Percentiles rank a stretch among this genome's conserved stretches.
Conservation (phyloP, 2,113 vertebrate genomes). For the Glareola pratincola region DNA sequence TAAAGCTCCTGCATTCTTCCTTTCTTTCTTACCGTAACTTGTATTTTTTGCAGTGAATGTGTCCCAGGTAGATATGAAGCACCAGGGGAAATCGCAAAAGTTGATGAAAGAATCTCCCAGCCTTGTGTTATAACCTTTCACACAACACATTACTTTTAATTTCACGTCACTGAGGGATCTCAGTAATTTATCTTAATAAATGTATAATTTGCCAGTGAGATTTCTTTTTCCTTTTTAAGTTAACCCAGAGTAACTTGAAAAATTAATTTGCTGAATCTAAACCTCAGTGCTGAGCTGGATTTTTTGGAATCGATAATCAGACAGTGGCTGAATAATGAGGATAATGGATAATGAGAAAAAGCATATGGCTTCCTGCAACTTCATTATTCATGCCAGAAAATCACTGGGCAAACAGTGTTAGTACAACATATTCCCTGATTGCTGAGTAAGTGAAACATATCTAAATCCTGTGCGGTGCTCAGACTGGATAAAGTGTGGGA, state of each 20-base stretch:
- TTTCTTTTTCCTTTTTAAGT: neutral
- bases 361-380: neutral
- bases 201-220: neutral
- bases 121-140: neutral
- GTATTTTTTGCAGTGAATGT: neutral
- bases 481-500: neutral
- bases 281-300: neutral
- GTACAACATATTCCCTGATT: neutral
- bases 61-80: neutral
- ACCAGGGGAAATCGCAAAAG: neutral
- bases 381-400: neutral
- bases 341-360: neutral
- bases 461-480: neutral
- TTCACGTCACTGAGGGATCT: neutral
- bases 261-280: neutral
- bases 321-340: neutral
- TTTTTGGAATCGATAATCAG: neutral
- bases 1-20: neutral
- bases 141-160: neutral
- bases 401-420: neutral
- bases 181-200: slow-evolving; percentile 35
- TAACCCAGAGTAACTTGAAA: slow-evolving; percentile 18
- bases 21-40: neutral
- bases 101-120: neutral
- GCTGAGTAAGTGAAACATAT: neutral